Base-by-base conservation (phyloP, 2,797 vertebrate species). In the Steatocranus sp. region DNA sequence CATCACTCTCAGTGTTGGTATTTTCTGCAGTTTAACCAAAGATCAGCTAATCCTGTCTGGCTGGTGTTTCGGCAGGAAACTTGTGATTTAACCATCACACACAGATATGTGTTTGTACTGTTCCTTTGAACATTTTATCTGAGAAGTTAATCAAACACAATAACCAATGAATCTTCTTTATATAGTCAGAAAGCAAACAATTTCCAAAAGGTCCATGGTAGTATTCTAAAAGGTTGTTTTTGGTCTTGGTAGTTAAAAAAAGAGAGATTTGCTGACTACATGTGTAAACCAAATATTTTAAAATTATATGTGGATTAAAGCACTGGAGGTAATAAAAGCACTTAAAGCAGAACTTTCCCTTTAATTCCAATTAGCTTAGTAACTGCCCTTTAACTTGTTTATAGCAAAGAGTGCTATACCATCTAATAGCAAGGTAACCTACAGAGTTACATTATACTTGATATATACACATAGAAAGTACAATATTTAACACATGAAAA, bases 11-110 rank as follows among this genome's bases (percentile, higher is more conserved):
- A 49, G 86, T 79, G 9, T 68, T 43, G 1, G 30, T 80, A 5
- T 78, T 83, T 90, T 88, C 75, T 81, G 49, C 81, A 82, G 77
- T 50, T 79, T 43, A 75, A 73, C 78, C 86, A 85, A 75, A 83
- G 81, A 73, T n/a, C 25, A 90, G 86, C 79, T 92, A 82, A 85
- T 84, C 51, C 23, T 51, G 68, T 74, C 53, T 54, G 68, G 68
- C 63, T 63, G 56, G 32, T 23, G 63, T 48, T 56, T 78, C 12
- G 51, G 34, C 25, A 17, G 27, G 7, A 34, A 53, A 66, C 76
- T 48, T 11, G 18, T 38, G 32, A 20, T 48, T 23, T 46, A 25
- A 41, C 20, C 18, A 14, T n/a, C 38, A 27, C 20, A 78, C 38
- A 9, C 46, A 53, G 18, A 76, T 27, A 27, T 2, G 17, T 53